Evolutionary conservation across 2,113 vertebrate genomes (phyloP), one percentile per base, ranked within the genome.

Genomic region (Meleagris gallopavo): DNA sequence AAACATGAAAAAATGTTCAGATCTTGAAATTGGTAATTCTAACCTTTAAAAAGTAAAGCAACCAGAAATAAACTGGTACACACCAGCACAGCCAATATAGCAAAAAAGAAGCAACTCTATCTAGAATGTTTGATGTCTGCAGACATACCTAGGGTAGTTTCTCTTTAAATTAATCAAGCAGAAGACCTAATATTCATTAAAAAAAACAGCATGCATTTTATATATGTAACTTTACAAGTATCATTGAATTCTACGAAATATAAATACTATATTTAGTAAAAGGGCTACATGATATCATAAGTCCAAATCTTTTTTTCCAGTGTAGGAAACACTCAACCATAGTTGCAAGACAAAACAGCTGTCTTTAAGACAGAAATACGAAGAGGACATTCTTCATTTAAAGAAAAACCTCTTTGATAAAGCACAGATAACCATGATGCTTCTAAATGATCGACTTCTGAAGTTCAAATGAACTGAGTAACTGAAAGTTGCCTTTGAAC

Each of bases 201-300:
- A n/a, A 58, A 34, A 36, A 25, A 66, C 3, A 19, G 16, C 5
- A 46, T 5, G n/a, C 17, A 20, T n/a, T 12, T 64, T 6, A 29
- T 9, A 64, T 1, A 25, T 17, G 48, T 20, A 57, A 15, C 54
- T 57, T 75, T 60, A 25, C 40, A 84, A 9, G 10, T 21, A 74
- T 34, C 13, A 55, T 2, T 2, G 11, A 67, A 78, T 15, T 38
- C 9, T 41, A 13, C 50, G 66, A 69, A 79, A 79, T 30, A n/a
- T 12, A 74, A 79, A 60, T 29, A 58, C 9, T 5, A 4, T 8
- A 65, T 25, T 22, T 24, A 70, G 27, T 11, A 16, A 83, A 83
- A 65, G 0, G 1, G 10, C 24, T 69, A 70, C 15, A 29, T 3
- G 60, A 41, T 72, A 88, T 0, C 50, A 3, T 19, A 87, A 55